These are phyloP conservation scores for Junonia oenone DNA, from an alignment of 2,888 invertebrate genomes.

Conservation along the genomic window DNA sequence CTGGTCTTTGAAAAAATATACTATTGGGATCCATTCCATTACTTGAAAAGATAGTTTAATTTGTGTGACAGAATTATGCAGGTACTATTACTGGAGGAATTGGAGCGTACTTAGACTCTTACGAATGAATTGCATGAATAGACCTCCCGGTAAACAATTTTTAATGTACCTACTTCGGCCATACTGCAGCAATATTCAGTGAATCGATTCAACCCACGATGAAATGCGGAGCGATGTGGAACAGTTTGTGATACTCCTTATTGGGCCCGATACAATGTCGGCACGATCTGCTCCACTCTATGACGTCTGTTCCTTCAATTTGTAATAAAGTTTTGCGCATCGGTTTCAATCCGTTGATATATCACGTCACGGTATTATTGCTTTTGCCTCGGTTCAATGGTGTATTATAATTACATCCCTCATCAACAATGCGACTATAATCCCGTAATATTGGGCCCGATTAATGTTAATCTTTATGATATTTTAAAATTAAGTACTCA, in stretches of 20 bases:
- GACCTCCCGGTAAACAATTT: constrained; percentile 42
- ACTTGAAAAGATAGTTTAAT: neutral
- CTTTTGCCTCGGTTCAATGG: constrained; percentile 5
- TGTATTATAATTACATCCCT: neutral
- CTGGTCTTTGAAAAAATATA: too few relatives aligned
- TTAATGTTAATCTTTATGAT: neutral
- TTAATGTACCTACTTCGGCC: constrained; percentile 37
- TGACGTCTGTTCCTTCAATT: constrained; percentile 39
- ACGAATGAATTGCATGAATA: constrained; percentile 38
- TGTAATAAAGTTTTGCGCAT: constrained; percentile 40
- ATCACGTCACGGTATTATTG: constrained; percentile 9
- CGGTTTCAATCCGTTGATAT: constrained; percentile 10
- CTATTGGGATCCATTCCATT: too few relatives aligned
- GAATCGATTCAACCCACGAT: constrained; percentile 33
- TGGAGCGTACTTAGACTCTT: constrained; percentile 33
- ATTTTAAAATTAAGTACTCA: neutral
- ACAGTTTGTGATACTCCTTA: constrained; percentile 33
- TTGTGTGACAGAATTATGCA: neutral
- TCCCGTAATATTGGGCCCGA: neutral
- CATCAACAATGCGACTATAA: neutral
- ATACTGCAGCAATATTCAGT: constrained; percentile 35
- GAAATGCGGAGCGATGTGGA: constrained; percentile 41
- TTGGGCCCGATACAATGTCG: constrained; percentile 45
- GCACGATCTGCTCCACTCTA: constrained; percentile 41
- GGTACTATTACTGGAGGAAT: constrained; percentile 16